Percentiles rank a stretch among this genome's conserved stretches.
Conservation (phyloP, 2,888 invertebrate genomes). For the Oasisia sp. region DNA sequence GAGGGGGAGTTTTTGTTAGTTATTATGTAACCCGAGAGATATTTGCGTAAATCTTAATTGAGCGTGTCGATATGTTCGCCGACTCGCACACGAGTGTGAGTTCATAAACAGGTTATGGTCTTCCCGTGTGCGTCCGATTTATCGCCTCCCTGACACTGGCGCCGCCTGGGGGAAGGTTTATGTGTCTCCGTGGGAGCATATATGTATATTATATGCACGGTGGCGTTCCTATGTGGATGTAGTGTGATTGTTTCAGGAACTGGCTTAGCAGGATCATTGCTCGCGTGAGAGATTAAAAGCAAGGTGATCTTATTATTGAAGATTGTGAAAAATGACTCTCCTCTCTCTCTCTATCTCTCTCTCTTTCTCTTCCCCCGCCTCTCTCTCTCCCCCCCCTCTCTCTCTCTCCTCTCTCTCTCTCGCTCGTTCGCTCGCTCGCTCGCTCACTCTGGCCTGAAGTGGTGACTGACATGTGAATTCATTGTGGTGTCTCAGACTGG, state of each 20-base stretch:
- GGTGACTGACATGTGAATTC: not conserved
- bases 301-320: not conserved
- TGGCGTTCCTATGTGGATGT: not conserved
- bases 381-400: not conserved
- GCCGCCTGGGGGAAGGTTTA: not conserved
- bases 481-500: not conserved
- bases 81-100: not conserved
- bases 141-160: not conserved
- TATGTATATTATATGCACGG: not conserved
- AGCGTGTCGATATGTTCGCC: not conserved
- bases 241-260: not conserved
- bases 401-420: not conserved
- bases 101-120: slow-evolving; percentile 3
- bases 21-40: not conserved
- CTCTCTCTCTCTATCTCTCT: not conserved
- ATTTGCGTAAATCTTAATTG: not conserved
- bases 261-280: not conserved
- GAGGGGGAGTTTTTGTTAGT: not conserved
- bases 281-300: not conserved
- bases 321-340: not conserved
- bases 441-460: not conserved
- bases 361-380: no score
- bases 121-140: not conserved
- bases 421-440: no score
- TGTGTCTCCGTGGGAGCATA: not conserved